phyloP scores from a whole-genome alignment of 2,888 invertebrate genomes.

The Aspidiotus destructor region DNA sequence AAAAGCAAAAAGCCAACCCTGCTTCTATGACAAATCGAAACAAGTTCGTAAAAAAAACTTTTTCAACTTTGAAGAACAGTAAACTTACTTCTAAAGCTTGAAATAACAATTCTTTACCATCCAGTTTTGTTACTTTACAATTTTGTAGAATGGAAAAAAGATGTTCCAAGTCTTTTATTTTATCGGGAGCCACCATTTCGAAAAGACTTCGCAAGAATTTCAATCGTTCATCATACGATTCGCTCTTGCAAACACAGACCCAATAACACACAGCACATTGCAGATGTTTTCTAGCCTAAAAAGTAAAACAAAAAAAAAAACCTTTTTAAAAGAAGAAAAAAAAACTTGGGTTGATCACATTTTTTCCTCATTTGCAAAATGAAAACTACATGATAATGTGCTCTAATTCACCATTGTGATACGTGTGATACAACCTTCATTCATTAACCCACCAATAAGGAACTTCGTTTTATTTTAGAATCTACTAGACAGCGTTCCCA shows the following conservation, averaged over 20 bases:
- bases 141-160: constrained; percentile 11
- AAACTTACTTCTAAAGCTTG: constrained; percentile 20
- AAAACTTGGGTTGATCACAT: too few relatives aligned
- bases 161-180: constrained; percentile 17
- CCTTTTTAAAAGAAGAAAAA: too few relatives aligned
- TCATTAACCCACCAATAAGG: too few relatives aligned
- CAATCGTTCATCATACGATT: constrained; percentile 18
- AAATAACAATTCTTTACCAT: constrained; percentile 13
- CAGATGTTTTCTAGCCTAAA: constrained; percentile 9
- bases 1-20: too few relatives aligned
- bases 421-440: too few relatives aligned
- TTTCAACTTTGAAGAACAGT: background rate
- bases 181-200: constrained; percentile 12
- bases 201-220: constrained; percentile 20
- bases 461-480: too few relatives aligned
- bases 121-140: constrained; percentile 10
- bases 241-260: constrained; percentile 24
- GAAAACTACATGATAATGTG: too few relatives aligned
- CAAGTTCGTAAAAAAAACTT: background rate
- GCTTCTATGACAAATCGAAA: background rate
- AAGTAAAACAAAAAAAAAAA: too few relatives aligned
- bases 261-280: constrained; percentile 23
- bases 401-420: too few relatives aligned
- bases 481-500: too few relatives aligned
- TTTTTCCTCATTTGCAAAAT: too few relatives aligned